A percentile compares a stretch with the other conserved stretches of the same genome.
These are phyloP conservation scores for Spisula subtruncata DNA, from an alignment of 2,888 invertebrate genomes.

Conservation along the genomic window DNA sequence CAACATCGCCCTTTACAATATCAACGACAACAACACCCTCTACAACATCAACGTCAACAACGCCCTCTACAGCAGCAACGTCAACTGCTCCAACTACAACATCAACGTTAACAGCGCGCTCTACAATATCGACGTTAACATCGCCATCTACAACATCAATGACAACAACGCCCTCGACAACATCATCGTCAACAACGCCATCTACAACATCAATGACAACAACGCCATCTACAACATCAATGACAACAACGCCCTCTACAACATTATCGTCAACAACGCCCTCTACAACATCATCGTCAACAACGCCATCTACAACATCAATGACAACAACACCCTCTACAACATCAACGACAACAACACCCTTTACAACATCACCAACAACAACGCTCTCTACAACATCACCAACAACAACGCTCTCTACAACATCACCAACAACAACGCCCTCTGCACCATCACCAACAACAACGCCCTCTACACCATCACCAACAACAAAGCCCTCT, in stretches of 20 bases:
- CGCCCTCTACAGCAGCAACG: background rate
- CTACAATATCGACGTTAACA: background rate
- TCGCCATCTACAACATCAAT: background rate
- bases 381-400: too few species aligned
- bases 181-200: background rate
- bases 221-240: background rate
- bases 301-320: background rate
- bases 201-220: constrained; percentile 12
- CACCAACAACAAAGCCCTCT: background rate
- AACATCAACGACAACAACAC: constrained; percentile 5
- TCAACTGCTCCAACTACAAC: background rate
- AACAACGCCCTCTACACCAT: background rate
- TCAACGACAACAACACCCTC: background rate
- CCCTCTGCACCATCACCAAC: too few species aligned
- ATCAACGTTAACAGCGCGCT: background rate
- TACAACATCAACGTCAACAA: background rate
- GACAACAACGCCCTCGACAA: background rate
- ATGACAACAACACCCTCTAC: constrained; percentile 4
- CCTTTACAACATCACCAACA: background rate
- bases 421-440: too few species aligned
- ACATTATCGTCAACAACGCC: background rate
- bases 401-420: too few species aligned
- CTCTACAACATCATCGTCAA: background rate
- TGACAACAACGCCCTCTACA: background rate
- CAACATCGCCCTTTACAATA: background rate